Evolutionary conservation across 2,888 invertebrate genomes (phyloP).

Genomic region (Neoitamus cyanurus): DNA sequence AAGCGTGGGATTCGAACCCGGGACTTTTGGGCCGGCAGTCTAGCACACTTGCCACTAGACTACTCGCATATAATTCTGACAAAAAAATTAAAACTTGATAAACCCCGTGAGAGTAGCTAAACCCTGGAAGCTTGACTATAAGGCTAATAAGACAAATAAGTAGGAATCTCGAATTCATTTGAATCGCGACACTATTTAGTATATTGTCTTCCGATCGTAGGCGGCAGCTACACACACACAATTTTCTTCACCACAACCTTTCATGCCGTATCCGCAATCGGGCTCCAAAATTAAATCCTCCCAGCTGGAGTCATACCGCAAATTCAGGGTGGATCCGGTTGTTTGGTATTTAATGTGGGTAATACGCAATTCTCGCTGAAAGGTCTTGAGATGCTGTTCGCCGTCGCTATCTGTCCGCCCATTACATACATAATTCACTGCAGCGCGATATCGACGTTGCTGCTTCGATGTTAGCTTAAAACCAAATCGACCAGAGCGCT

Average conservation of each 20-base stretch:
- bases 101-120: too few relatives aligned
- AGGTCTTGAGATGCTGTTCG: slow-evolving; percentile 9
- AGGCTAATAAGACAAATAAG: too few relatives aligned
- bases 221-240: not conserved
- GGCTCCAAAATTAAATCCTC: not conserved
- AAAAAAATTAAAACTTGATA: too few relatives aligned
- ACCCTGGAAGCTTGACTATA: too few relatives aligned
- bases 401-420: slow-evolving; percentile 30
- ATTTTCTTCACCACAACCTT: not conserved
- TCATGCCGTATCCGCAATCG: not conserved
- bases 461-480: slow-evolving; percentile 6
- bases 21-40: too few relatives aligned
- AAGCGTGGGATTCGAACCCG: too few relatives aligned
- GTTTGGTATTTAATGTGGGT: not conserved
- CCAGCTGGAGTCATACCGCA: not conserved
- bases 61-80: too few relatives aligned
- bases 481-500: not conserved
- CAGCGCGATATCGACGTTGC: not conserved
- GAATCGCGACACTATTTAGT: not conserved
- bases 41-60: too few relatives aligned
- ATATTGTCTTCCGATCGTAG: too few relatives aligned
- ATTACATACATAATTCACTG: slow-evolving; percentile 38
- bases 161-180: not conserved
- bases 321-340: slow-evolving; percentile 34
- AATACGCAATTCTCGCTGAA: not conserved